A percentile compares a stretch with the other conserved stretches of the same genome.
Conservation (phyloP, 2,888 invertebrate species). For the Strigamia transsilvanica region DNA sequence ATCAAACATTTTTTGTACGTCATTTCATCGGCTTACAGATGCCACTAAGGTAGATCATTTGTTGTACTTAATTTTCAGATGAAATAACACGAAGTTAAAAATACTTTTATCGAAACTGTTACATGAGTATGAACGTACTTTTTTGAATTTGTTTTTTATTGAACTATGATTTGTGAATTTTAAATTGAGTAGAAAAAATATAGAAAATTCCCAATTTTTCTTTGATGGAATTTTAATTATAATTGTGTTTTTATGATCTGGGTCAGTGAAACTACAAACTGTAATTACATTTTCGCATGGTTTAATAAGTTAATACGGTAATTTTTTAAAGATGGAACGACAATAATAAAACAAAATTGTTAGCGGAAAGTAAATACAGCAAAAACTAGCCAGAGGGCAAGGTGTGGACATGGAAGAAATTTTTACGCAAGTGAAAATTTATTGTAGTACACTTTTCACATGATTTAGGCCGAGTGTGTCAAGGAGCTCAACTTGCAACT, state of each 20-base stretch:
- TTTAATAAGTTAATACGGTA: background rate
- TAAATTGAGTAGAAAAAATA: background rate
- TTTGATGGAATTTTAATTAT: constrained; percentile 15
- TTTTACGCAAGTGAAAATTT: constrained; percentile 16
- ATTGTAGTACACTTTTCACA: background rate
- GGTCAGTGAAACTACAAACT: constrained; percentile 13
- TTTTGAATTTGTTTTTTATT: no score
- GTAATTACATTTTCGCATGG: background rate
- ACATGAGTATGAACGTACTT: background rate
- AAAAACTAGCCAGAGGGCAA: background rate
- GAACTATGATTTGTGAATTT: background rate
- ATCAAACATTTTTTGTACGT: background rate
- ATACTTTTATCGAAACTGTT: background rate
- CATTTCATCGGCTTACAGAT: background rate
- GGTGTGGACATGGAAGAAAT: background rate
- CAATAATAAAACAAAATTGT: background rate
- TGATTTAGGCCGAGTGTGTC: background rate
- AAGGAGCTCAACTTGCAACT: background rate
- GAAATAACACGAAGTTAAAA: background rate
- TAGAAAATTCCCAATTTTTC: background rate
- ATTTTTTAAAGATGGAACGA: background rate
- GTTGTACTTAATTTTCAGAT: background rate
- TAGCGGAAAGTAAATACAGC: background rate
- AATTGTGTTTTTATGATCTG: background rate
- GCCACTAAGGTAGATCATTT: background rate